Base-by-base conservation (phyloP, 2,888 invertebrate genomes). In the Chironomus tentans region DNA sequence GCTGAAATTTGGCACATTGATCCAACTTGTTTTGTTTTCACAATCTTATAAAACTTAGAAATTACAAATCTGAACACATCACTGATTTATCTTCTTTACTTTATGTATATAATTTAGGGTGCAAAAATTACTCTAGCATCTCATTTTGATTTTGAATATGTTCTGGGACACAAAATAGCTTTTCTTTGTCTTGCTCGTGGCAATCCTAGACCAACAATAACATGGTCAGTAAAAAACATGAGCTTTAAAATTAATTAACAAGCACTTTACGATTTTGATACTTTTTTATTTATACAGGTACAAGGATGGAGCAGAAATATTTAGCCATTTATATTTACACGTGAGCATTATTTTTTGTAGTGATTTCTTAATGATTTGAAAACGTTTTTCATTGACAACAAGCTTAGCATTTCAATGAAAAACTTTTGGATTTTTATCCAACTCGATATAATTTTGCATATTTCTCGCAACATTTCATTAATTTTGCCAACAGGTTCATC, bases 91-190 rank as follows among this genome's bases (percentile, higher is more conserved):
- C 5, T 4, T 1, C 3, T 4, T 28, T 28, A 10, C 38, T 56
- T 3, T 56, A 18, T 56, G 7, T 18, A 7, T 6, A 5, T 65
- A 71, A 24, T 72, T 72, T 78, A 95, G 95, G 95, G 95, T 21
- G 96, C 96, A 0, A 94, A 94, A 85, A 96, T 96, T 77, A 85
- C 91, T 50, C 87, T 92, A 79, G 92, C 94, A 3, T 95, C 95
- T 2, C 95, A 96, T 84, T 96, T 96, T 83, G 95, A 96, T 84
- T 91, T 92, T 85, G 95, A 95, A 87, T 96, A 95, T 85, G 92
- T 94, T 76, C 85, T 97, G 81, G 97, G 97, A 0, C 95, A 97
- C 83, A 97, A 97, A 85, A 95, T 97, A 78, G 93, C 94, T 10
- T 95, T 97, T 82, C 86, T 97, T 77, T 97, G 97, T 83, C 92